Conservation (phyloP, 2,888 invertebrate genomes). For the Anagyrus pseudococci region DNA sequence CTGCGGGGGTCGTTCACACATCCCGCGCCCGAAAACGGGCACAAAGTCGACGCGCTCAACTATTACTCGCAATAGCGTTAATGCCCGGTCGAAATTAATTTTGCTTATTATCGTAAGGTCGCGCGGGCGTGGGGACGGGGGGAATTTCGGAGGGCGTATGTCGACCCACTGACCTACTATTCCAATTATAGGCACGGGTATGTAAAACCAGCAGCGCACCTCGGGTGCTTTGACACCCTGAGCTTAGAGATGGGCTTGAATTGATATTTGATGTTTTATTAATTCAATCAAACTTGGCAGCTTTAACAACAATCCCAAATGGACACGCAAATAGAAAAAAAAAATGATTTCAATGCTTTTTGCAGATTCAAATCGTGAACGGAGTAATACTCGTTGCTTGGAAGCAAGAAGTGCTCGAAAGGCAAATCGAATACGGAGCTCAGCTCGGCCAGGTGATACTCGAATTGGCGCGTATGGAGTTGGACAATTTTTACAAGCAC, state of each 20-base stretch:
- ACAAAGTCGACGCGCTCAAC: too few species aligned
- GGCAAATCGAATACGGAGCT: slow-evolving; percentile 90
- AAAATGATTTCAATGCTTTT: too few species aligned
- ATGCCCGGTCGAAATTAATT: too few species aligned
- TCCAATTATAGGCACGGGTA: slow-evolving; percentile 5
- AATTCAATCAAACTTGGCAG: too few species aligned
- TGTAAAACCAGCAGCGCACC: too few species aligned
- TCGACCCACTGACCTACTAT: slow-evolving; percentile 31
- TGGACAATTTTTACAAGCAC: slow-evolving; percentile 86
- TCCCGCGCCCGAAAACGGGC: too few species aligned
- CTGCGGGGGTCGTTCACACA: too few species aligned
- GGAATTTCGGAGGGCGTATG: not conserved
- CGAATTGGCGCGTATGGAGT: slow-evolving; percentile 85
- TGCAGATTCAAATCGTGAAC: slow-evolving; percentile 85
- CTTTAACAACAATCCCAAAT: too few species aligned
- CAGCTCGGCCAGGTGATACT: slow-evolving; percentile 85
- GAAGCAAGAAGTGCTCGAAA: slow-evolving; percentile 84
- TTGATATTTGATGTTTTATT: too few species aligned
- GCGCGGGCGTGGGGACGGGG: not conserved
- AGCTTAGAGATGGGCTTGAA: too few species aligned
- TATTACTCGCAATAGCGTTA: too few species aligned
- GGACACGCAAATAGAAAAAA: not conserved
- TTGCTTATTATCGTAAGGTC: not conserved
- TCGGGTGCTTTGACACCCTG: too few species aligned
- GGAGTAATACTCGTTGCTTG: slow-evolving; percentile 87